Base-by-base conservation (phyloP, 2,797 vertebrate genomes). In the Anableps anableps region DNA sequence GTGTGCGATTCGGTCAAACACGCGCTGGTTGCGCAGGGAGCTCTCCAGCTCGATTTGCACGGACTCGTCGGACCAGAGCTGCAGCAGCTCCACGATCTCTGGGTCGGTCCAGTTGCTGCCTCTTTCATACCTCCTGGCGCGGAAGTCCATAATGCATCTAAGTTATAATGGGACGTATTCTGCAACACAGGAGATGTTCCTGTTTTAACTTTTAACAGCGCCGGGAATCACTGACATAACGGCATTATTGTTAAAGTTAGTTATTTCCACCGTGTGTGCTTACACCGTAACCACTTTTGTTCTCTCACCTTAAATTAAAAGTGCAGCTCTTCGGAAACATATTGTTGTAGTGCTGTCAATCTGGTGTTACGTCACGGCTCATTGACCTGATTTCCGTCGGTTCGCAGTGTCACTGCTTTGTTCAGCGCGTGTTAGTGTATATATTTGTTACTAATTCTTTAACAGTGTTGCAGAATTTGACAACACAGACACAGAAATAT, bases 41-140 rank as follows among this genome's bases (percentile, higher is more conserved):
- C 97, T 98, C 93, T 97, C 96, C 88, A 97, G 84, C 55, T 97
- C 97, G 41, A 97, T 89, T 91, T 98, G 97, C 75, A 98, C 95
- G 8, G 96, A 95, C 85, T 97, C 96, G 62, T 97, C 96, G 0
- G 96, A 97, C 97, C 97, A 98, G 74, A 97, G 95, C 94, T 97
- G 97, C 83, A 99, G 95, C 80, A 98, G 96, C 93, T 97, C 96
- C 90, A 97, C 96, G 72, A 98, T 96, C 95, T 98, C 96, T 17
- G 96, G 97, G 88, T 98, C 97, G 2, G 97, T 97, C 97, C 97
- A 97, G 95, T 97, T 97, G 78, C 96, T 97, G 87, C 97, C 97
- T 53, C 97, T 94, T 77, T 98, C 97, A 19, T 98, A 97, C 89
- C 97, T 97, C 88, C 96, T 97, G 41, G 96, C 95, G 26, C 96